A percentile compares a stretch with the other conserved stretches of the same genome.
phyloP scores from a whole-genome alignment of 1,140 invertebrate species.

The Pygmarrhopalites habei region DNA sequence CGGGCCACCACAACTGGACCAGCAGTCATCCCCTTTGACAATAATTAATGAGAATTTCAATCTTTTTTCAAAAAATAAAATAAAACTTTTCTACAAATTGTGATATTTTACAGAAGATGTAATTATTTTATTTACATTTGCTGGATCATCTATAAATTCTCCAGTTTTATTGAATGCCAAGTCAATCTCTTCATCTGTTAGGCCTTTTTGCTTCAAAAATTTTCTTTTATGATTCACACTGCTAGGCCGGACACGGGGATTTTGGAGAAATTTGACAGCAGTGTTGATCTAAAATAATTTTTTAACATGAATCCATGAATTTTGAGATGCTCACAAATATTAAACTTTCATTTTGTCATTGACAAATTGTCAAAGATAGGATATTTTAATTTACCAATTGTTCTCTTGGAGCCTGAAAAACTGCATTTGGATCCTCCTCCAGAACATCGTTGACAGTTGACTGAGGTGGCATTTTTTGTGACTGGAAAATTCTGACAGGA shows the following conservation, averaged over 20 bases:
- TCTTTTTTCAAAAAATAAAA: too few species aligned
- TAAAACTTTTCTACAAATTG: too few species aligned
- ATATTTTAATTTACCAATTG: constrained; percentile 17
- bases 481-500: too few species aligned
- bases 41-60: too few species aligned
- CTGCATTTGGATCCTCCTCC: background rate
- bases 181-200: constrained; percentile 69
- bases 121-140: too few species aligned
- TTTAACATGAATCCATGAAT: too few species aligned
- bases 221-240: constrained; percentile 65
- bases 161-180: constrained; percentile 59
- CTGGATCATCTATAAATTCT: constrained; percentile 17
- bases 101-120: too few species aligned
- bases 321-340: too few species aligned
- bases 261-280: constrained; percentile 76
- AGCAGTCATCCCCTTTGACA: too few species aligned
- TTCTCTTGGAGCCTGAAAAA: constrained; percentile 22
- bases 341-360: too few species aligned
- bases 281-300: constrained; percentile 65
- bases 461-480: constrained; percentile 8
- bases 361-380: too few species aligned
- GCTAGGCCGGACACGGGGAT: constrained; percentile 68
- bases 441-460: background rate
- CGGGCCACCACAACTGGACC: background rate
- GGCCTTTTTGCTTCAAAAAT: constrained; percentile 71